Evolutionary conservation across 2,888 invertebrate species (phyloP).

Genomic region (Sipha maydis): DNA sequence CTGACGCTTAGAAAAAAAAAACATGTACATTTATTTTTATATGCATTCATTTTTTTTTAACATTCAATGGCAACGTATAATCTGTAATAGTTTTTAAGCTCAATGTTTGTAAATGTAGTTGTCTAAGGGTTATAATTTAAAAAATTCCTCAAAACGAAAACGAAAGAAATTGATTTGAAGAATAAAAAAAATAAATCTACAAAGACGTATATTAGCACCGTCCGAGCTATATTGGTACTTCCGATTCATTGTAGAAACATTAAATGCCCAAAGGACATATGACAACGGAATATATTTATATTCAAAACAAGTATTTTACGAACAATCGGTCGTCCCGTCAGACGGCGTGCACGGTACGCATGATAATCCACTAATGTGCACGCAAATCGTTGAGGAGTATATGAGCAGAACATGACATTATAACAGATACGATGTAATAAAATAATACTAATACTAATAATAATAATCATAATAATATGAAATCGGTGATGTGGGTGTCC

Average conservation of each 20-base stretch:
- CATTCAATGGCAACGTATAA: too few relatives aligned
- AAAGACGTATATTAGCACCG: too few relatives aligned
- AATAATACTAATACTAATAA: constrained; percentile 12
- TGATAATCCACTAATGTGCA: neutral
- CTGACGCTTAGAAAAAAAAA: neutral
- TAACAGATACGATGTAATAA: neutral
- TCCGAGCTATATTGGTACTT: too few relatives aligned
- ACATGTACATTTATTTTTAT: constrained; percentile 2
- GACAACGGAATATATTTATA: too few relatives aligned
- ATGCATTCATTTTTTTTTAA: neutral
- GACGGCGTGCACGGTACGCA: neutral
- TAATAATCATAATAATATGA: constrained; percentile 6
- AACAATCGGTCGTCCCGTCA: neutral
- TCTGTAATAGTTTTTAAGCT: neutral
- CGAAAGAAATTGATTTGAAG: neutral
- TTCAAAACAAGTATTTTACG: neutral
- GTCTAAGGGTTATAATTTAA: neutral
- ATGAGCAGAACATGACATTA: too few relatives aligned
- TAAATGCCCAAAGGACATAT: too few relatives aligned
- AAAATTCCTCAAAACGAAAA: constrained; percentile 9
- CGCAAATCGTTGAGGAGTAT: neutral
- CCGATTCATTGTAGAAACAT: too few relatives aligned
- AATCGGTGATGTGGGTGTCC: constrained; percentile 35
- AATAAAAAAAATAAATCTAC: neutral
- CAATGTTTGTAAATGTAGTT: neutral